Percentiles rank a stretch among this genome's conserved stretches.
phyloP scores from a whole-genome alignment of 2,888 invertebrate species.

The Cryptophagus acutangulus region DNA sequence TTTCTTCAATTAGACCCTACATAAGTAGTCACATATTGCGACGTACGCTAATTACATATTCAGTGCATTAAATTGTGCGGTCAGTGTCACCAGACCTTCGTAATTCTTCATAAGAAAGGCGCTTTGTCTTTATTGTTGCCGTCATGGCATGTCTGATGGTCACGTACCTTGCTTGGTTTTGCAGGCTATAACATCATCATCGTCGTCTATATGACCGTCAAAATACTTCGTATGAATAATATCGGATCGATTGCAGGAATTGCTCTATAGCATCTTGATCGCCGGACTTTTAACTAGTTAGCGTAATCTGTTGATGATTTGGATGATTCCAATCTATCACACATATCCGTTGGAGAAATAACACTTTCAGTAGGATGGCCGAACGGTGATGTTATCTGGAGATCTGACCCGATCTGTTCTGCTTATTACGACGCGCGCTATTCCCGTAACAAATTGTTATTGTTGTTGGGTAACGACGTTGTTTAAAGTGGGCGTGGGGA shows the following conservation, averaged over 20 bases:
- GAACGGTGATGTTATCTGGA: slow-evolving; percentile 26
- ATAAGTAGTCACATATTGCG: slow-evolving; percentile 27
- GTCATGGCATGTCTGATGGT: slow-evolving; percentile 18
- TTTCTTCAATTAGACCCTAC: slow-evolving; percentile 34
- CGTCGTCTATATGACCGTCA: slow-evolving; percentile 1
- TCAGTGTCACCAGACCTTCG: slow-evolving; percentile 35
- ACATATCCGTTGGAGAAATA: slow-evolving; percentile 16
- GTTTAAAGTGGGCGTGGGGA: slow-evolving; percentile 46
- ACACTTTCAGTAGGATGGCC: slow-evolving; percentile 23
- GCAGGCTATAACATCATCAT: slow-evolving; percentile 8
- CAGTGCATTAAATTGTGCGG: slow-evolving; percentile 32
- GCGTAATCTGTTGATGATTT: slow-evolving; percentile 18
- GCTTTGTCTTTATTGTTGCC: slow-evolving; percentile 16
- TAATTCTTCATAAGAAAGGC: slow-evolving; percentile 32
- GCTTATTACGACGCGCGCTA: slow-evolving; percentile 44
- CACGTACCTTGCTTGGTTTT: slow-evolving; percentile 24
- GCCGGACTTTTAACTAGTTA: no score
- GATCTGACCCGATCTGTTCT: slow-evolving; percentile 43
- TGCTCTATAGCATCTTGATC: no score
- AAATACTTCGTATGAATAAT: neutral
- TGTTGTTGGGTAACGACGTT: slow-evolving; percentile 49
- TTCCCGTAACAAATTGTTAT: slow-evolving; percentile 50
- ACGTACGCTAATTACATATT: slow-evolving; percentile 35
- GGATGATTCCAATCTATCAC: slow-evolving; percentile 21
- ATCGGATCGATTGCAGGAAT: neutral